phyloP scores from a whole-genome alignment of 2,888 invertebrate species.

The Synanthedon formicaeformis region DNA sequence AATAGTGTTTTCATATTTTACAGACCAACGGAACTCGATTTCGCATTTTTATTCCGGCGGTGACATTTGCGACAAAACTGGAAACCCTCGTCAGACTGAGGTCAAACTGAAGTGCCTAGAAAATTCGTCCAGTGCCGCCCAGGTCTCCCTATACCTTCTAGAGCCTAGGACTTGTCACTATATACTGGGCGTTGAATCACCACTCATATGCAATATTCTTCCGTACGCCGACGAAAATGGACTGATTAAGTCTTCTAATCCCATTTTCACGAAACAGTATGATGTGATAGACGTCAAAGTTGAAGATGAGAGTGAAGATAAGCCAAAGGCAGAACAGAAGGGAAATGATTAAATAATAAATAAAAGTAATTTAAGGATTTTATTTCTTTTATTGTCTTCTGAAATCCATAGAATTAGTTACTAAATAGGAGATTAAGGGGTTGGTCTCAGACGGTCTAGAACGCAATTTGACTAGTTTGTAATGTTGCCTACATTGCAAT shows the following conservation, averaged over 20 bases:
- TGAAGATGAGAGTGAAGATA: slow-evolving; percentile 21
- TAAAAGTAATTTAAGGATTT: slow-evolving; percentile 1
- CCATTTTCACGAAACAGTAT: slow-evolving; percentile 16
- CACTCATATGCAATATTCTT: slow-evolving; percentile 87
- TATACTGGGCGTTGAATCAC: slow-evolving; percentile 93
- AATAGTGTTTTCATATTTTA: slow-evolving; percentile 1
- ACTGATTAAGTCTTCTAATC: slow-evolving; percentile 48
- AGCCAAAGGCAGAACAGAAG: slow-evolving; percentile 7
- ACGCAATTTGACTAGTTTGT: too few species aligned
- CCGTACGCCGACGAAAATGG: slow-evolving; percentile 86
- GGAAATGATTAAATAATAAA: slow-evolving; percentile 33
- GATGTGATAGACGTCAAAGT: slow-evolving; percentile 15
- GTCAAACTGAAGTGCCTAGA: slow-evolving; percentile 84
- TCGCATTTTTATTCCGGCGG: slow-evolving; percentile 91
- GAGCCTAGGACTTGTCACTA: slow-evolving; percentile 96
- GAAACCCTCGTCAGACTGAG: slow-evolving; percentile 84
- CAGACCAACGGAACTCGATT: slow-evolving; percentile 76
- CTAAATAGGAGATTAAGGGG: too few species aligned
- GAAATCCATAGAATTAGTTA: too few species aligned
- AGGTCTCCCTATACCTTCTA: slow-evolving; percentile 87
- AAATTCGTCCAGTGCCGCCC: slow-evolving; percentile 78
- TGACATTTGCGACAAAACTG: slow-evolving; percentile 86
- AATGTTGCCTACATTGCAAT: too few species aligned
- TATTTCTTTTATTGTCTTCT: too few species aligned
- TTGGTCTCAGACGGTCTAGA: too few species aligned